phyloP scores from a whole-genome alignment of 2,888 invertebrate species.

The Notodonta ziczac region DNA sequence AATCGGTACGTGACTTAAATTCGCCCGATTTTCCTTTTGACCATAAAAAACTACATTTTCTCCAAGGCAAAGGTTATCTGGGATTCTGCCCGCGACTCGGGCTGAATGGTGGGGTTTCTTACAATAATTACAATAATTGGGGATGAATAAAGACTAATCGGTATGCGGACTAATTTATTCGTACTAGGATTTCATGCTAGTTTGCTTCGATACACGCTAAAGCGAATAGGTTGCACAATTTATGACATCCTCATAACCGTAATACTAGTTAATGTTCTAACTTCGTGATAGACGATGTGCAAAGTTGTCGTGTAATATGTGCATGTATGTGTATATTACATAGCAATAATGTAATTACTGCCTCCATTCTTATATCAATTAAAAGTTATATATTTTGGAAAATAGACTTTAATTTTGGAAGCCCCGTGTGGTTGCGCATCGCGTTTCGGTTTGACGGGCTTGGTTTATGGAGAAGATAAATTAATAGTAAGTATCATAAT shows the following conservation, averaged over 20 bases:
- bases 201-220: constrained; percentile 25
- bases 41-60: constrained; percentile 54
- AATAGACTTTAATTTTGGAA: constrained; percentile 20
- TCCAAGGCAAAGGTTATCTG: constrained; percentile 57
- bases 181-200: neutral
- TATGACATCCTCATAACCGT: constrained; percentile 40
- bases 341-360: neutral
- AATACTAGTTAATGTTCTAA: constrained; percentile 46
- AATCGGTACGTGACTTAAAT: constrained; percentile 55
- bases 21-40: constrained; percentile 41
- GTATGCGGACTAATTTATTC: constrained; percentile 42
- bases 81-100: constrained; percentile 55
- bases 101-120: constrained; percentile 54
- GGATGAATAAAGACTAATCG: constrained; percentile 59
- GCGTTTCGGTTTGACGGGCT: constrained; percentile 24
- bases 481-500: constrained; percentile 19
- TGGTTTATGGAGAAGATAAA: constrained; percentile 31
- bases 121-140: constrained; percentile 53
- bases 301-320: constrained; percentile 42
- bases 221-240: constrained; percentile 43
- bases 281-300: constrained; percentile 48
- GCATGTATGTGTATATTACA: constrained; percentile 21
- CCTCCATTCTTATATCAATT: no score
- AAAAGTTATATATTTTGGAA: no score
- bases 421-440: constrained; percentile 19